phyloP scores from a whole-genome alignment of 2,888 invertebrate species.

The Nomada ruficornis region DNA sequence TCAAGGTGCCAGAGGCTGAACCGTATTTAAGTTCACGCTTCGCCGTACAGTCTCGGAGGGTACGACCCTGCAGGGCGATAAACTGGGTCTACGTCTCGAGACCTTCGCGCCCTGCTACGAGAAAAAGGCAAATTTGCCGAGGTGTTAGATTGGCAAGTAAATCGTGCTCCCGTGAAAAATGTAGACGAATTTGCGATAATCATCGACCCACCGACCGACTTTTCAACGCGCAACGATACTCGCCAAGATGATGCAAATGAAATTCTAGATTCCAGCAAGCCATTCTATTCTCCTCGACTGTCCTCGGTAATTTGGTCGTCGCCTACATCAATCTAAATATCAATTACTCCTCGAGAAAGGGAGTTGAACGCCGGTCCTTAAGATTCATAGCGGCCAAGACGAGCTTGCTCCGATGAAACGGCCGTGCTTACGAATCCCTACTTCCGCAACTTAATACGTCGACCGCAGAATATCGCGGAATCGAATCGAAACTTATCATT shows the following conservation, averaged over 20 bases:
- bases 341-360: conserved; percentile 17
- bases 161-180: background rate
- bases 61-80: conserved; percentile 20
- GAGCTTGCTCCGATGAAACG: background rate
- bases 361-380: background rate
- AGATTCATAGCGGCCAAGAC: conserved; percentile 2
- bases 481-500: conserved; percentile 11
- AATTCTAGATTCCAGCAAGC: conserved; percentile 11
- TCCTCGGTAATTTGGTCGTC: conserved; percentile 5
- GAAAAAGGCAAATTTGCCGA: conserved; percentile 5
- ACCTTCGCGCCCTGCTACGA: background rate
- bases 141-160: background rate
- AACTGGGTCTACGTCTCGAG: background rate
- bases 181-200: background rate
- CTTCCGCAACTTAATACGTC: conserved; percentile 2
- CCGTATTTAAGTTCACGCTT: conserved; percentile 29
- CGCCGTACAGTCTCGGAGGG: conserved; percentile 15
- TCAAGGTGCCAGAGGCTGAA: conserved; percentile 7
- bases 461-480: background rate
- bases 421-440: background rate
- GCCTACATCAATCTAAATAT: conserved; percentile 17
- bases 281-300: background rate
- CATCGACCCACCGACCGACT: background rate
- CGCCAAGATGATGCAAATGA: background rate
- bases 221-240: background rate